Conservation (phyloP, 2,888 invertebrate species). For the Euclidia mi region DNA sequence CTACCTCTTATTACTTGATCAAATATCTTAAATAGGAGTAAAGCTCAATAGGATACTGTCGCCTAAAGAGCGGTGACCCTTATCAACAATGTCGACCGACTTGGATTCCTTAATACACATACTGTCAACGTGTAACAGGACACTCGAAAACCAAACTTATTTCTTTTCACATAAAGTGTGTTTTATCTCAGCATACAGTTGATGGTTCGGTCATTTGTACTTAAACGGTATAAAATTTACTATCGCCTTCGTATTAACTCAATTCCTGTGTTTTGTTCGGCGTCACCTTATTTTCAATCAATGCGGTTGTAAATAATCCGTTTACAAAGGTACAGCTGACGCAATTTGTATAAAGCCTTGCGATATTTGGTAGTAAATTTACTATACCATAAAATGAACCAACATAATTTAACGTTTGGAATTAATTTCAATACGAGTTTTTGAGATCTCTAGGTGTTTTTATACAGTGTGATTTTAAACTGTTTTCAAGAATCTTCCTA, state of each 20-base stretch:
- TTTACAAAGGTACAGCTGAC: conserved; percentile 30
- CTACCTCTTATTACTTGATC: conserved; percentile 56
- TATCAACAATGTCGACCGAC: conserved; percentile 82
- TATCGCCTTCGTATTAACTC: conserved; percentile 78
- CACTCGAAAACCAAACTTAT: conserved; percentile 47
- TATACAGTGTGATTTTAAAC: too few relatives aligned
- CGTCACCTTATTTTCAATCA: conserved; percentile 80
- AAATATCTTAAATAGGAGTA: conserved; percentile 69
- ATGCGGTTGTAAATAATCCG: conserved; percentile 37
- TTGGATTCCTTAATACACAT: conserved; percentile 78
- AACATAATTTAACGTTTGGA: too few relatives aligned
- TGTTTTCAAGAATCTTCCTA: too few relatives aligned
- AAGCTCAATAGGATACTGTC: conserved; percentile 78
- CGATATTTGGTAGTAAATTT: not conserved
- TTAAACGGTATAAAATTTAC: conserved; percentile 70
- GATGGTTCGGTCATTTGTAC: conserved; percentile 46
- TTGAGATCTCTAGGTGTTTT: too few relatives aligned
- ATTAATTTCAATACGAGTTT: too few relatives aligned
- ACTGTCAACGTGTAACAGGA: conserved; percentile 65
- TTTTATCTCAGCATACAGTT: conserved; percentile 23
- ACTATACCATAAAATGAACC: too few relatives aligned
- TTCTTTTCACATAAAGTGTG: conserved; percentile 1
- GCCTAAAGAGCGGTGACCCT: conserved; percentile 84
- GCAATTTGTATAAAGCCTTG: conserved; percentile 5
- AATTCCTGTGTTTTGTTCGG: conserved; percentile 78